These are phyloP conservation scores for Anastatus disparis DNA, from an alignment of 1,140 invertebrate genomes.

Conservation along the genomic window DNA sequence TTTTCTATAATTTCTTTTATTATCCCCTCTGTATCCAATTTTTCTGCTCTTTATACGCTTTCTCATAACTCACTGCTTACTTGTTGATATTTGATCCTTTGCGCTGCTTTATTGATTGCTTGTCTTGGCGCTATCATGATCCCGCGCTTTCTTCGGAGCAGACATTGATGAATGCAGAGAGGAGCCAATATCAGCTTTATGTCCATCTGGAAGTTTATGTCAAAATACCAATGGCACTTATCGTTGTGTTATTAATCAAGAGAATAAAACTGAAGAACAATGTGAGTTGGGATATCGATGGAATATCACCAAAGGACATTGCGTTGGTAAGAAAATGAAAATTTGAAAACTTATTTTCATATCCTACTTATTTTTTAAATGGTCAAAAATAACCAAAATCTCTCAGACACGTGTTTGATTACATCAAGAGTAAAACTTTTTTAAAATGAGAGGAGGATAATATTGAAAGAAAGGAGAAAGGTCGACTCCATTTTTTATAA, in stretches of 20 bases:
- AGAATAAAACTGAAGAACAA: constrained; percentile 50
- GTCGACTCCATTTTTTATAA: no score
- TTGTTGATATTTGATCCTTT: constrained; percentile 32
- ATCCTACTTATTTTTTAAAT: no score
- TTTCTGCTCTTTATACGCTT: constrained; percentile 20
- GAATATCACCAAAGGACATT: constrained; percentile 63
- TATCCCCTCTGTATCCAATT: constrained; percentile 14
- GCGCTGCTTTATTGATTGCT: constrained; percentile 21
- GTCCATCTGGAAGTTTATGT: constrained; percentile 69
- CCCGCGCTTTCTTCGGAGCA: no score
- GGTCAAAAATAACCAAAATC: no score
- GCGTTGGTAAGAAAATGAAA: constrained; percentile 66
- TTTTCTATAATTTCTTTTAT: no score
- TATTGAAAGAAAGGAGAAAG: no score
- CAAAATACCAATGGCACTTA: constrained; percentile 77
- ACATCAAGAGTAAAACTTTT: no score
- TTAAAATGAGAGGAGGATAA: no score
- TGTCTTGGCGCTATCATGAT: constrained; percentile 33
- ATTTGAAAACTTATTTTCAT: no score
- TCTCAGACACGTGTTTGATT: no score
- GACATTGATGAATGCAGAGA: constrained; percentile 77
- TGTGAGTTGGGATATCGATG: constrained; percentile 75
- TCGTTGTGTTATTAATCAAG: constrained; percentile 60
- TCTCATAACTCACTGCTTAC: constrained; percentile 29
- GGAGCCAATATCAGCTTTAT: constrained; percentile 55